Evolutionary conservation across 2,888 invertebrate genomes (phyloP).

Genomic region (Yponomeuta evonymella): DNA sequence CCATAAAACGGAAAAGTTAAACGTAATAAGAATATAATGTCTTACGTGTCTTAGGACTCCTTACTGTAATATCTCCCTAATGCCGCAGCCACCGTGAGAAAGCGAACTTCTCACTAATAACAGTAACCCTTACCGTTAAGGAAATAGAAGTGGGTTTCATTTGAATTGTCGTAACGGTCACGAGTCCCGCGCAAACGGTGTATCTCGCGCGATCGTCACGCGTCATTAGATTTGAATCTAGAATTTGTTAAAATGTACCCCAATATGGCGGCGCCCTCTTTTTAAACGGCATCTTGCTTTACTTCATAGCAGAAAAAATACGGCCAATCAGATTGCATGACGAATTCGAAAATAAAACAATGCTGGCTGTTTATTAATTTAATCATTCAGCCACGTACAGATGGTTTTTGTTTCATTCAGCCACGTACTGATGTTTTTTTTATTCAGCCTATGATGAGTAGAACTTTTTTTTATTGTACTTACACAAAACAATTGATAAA

Average conservation of each 20-base stretch:
- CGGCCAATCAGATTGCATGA: background rate
- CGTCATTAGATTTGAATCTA: conserved; percentile 66
- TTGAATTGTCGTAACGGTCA: conserved; percentile 20
- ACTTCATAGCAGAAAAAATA: background rate
- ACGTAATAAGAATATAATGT: conserved; percentile 10
- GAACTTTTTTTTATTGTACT: too few species aligned
- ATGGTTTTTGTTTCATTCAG: too few species aligned
- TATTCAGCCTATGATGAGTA: too few species aligned
- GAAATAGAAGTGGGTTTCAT: conserved; percentile 26
- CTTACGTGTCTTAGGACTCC: conserved; percentile 12
- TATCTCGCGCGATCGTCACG: conserved; percentile 58
- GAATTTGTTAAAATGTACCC: conserved; percentile 57
- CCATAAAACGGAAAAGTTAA: conserved; percentile 11
- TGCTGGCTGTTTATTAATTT: too few species aligned
- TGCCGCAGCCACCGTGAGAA: conserved; percentile 16
- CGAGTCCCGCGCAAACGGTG: conserved; percentile 37
- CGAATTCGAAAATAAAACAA: too few species aligned
- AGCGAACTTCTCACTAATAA: background rate
- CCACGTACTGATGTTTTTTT: too few species aligned
- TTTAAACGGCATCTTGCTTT: background rate
- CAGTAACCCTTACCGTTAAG: background rate
- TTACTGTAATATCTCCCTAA: conserved; percentile 11
- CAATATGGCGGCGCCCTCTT: conserved; percentile 47
- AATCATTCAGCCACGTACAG: too few species aligned
- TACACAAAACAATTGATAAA: too few species aligned